Evolutionary conservation across 2,113 vertebrate genomes (phyloP), one percentile per base, ranked within the genome.

Genomic region (Platichthys stellatus): DNA sequence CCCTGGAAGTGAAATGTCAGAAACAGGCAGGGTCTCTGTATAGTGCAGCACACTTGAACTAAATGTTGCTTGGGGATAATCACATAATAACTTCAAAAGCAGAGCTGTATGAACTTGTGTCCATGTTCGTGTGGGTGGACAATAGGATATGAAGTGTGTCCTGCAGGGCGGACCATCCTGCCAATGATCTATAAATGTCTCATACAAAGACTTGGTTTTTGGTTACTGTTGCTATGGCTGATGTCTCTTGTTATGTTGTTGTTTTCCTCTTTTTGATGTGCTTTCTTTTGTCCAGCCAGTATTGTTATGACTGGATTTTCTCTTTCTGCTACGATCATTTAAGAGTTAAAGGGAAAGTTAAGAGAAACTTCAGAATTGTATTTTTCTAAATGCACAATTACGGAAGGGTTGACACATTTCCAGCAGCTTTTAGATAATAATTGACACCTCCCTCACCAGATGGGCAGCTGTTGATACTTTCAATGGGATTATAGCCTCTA

Each of bases 251-350:
- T 85, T 75, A 78, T 74, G 51, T 84, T 81, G 72, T 65, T 84
- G 65, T 84, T 69, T 62, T 84, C 69, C 76, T 81, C 61, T 74
- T 87, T 87, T 86, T 35, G 72, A 63, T 63, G 53, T 66, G 18
- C 58, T 54, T 31, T 13, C 20, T 21, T 45, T 20, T 72, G 5
- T n/a, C 6, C 38, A 35, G 59, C 38, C 45, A 81, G 18, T 21
- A 69, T 31, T 78, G 75, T 54, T 53, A 45, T 79, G 49, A 67
- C 43, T 60, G 24, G 11, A 26, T 70, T 79, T 38, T 14, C 74
- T 62, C 73, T 75, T 9, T 74, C 14, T 64, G 20, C 17, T 43
- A 10, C 43, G 47, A 1, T 51, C 7, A 51, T 51, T 18, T 18
- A 51, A 51, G 15, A 18, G 47, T 51, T 51, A 11, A 43, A 43